Percentiles rank a stretch among this genome's conserved stretches.
These are phyloP conservation scores for Pyrgus malvae DNA, from an alignment of 2,888 invertebrate species.

Conservation along the genomic window DNA sequence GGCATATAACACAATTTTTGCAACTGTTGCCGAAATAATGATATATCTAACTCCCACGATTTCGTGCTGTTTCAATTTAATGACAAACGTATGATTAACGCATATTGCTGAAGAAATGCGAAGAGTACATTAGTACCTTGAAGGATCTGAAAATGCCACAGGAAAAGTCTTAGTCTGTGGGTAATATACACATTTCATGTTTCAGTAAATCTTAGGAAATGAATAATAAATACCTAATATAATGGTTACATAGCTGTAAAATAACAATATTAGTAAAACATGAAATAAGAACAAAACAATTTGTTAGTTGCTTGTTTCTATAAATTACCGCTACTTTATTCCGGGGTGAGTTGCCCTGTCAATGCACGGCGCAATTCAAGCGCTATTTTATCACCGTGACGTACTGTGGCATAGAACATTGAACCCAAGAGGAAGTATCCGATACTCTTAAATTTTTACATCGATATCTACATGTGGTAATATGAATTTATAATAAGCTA, in stretches of 20 bases:
- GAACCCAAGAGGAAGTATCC: slow-evolving; percentile 76
- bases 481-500: neutral
- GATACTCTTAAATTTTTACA: slow-evolving; percentile 67
- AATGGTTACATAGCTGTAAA: too few species aligned
- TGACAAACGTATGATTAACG: neutral
- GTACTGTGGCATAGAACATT: slow-evolving; percentile 64
- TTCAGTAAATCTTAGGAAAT: too few species aligned
- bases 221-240: too few species aligned
- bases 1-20: slow-evolving; percentile 77
- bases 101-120: too few species aligned
- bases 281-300: too few species aligned
- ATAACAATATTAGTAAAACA: too few species aligned
- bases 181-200: too few species aligned
- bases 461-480: slow-evolving; percentile 42
- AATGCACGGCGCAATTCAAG: slow-evolving; percentile 69
- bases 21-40: slow-evolving; percentile 80
- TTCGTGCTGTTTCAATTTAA: slow-evolving; percentile 23
- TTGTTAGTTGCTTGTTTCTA: neutral
- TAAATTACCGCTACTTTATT: slow-evolving; percentile 39
- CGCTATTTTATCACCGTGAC: slow-evolving; percentile 72
- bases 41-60: slow-evolving; percentile 60
- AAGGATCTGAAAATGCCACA: too few species aligned
- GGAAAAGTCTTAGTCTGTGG: too few species aligned
- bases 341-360: slow-evolving; percentile 71
- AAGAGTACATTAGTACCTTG: too few species aligned